Evolutionary conservation across 2,797 vertebrate genomes (phyloP), one percentile per base, ranked within the genome.

Genomic region (Galago senegalensis): DNA sequence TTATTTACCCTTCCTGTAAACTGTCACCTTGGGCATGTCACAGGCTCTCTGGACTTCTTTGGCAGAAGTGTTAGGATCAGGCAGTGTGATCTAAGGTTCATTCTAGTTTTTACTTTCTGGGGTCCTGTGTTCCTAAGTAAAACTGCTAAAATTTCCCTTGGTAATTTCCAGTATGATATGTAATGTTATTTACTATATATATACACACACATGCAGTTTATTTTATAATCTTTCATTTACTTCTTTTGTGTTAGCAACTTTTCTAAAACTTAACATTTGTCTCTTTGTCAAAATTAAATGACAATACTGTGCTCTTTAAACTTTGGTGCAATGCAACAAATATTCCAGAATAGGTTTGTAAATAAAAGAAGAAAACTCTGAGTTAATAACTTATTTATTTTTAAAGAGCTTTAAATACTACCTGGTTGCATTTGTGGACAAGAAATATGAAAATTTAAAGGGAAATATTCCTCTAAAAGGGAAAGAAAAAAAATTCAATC

Each of bases 281-380:
- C 27, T 86, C 81, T 69, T 0, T 88, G 18, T 85, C 34, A 72
- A 29, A 77, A 85, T 87, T 87, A 77, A 77, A 56, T 75, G 63
- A 93, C 85, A 76, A 56, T 93, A 67, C 17, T 92, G 37, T 73
- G 7, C 21, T 67, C 37, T 96, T 80, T 72, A 56, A 93, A 83
- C 31, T 56, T 85, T 58, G 70, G 27, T 34, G 67, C n/a, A 61
- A 0, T 72, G 67, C 20, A 29, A 58, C 53, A 87, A 25, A 34
- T 87, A 43, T 56, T 77, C 76, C 56, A 69, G 80, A 86, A 34
- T 73, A 85, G 34, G 5, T 75, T 72, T 61, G 1, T 75, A 87
- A 82, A 76, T 87, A 40, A 84, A 87, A 25, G 17, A 73, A 40
- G 31, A 69, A 86, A 81, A 76, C 12, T 70, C 49, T 58, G 23